Evolutionary conservation across 2,797 vertebrate species (phyloP).

Genomic region (Allobates femoralis): DNA sequence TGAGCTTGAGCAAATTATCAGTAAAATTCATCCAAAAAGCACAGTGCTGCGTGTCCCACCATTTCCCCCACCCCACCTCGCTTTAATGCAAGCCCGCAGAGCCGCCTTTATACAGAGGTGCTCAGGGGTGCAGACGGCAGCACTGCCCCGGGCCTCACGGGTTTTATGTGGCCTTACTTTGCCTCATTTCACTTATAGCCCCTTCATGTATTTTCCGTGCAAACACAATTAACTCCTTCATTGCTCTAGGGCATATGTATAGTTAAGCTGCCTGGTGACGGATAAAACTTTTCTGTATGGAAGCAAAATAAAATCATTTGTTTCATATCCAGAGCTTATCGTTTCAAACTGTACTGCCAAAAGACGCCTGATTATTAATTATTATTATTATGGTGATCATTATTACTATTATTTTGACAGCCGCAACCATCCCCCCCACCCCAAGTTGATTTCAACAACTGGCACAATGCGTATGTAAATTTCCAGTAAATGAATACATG

Average conservation of each 20-base stretch:
- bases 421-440: too few species aligned
- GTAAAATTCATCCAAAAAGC: conserved; percentile 95
- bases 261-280: not conserved
- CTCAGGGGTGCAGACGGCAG: conserved; percentile 55
- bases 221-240: conserved; percentile 50
- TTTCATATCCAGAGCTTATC: not conserved
- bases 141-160: conserved; percentile 43
- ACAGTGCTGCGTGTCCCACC: conserved; percentile 81
- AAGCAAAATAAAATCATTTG: not conserved
- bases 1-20: conserved; percentile 99
- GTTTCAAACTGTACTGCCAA: not conserved
- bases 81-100: conserved; percentile 50
- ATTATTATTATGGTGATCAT: not conserved
- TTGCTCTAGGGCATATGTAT: not conserved
- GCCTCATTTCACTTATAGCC: conserved; percentile 39
- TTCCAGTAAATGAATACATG: conserved; percentile 10
- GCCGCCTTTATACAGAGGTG: conserved; percentile 53
- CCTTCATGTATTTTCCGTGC: conserved; percentile 36
- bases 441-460: conserved; percentile 4
- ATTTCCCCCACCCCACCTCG: conserved; percentile 70
- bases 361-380: not conserved
- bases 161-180: conserved; percentile 48
- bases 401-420: conserved; percentile 28
- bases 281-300: conserved; percentile 10
- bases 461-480: not conserved